A percentile compares a stretch with the other conserved stretches of the same genome.
Conservation (phyloP, 2,888 invertebrate genomes). For the Chalcosyrphus nemorum region DNA sequence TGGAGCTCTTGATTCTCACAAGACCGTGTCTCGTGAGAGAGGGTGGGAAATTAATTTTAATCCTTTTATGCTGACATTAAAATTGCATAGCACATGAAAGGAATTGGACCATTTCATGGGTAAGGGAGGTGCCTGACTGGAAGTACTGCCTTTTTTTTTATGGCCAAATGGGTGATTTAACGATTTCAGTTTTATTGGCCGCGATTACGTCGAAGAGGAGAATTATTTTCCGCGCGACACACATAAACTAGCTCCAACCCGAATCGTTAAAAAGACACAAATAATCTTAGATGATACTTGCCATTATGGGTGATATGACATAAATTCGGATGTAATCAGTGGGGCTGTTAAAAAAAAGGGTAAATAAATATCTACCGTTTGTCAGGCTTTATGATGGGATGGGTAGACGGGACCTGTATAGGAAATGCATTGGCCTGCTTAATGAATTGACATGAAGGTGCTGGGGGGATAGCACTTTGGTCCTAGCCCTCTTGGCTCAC, state of each 20-base stretch:
- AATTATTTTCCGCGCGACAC: background rate
- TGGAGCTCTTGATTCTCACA: background rate
- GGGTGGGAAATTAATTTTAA: conserved; percentile 56
- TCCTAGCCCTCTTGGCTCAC: background rate
- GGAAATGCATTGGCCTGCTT: background rate
- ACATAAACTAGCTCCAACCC: conserved; percentile 9
- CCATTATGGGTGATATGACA: conserved; percentile 1
- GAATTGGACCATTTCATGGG: background rate
- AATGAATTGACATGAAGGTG: background rate
- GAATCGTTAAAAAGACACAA: conserved; percentile 8
- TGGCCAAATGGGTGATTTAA: conserved; percentile 24
- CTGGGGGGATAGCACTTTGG: background rate
- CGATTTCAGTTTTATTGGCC: conserved; percentile 26
- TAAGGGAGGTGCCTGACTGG: background rate
- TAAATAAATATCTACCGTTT: too few species aligned
- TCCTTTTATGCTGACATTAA: conserved; percentile 54
- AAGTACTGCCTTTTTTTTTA: background rate
- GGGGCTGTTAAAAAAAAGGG: conserved; percentile 12
- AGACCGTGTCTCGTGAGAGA: background rate
- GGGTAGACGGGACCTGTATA: background rate
- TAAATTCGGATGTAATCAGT: conserved; percentile 11
- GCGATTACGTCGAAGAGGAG: background rate
- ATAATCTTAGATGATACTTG: conserved; percentile 19
- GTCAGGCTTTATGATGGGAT: background rate
- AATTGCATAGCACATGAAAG: conserved; percentile 34